Conservation (phyloP, 1,140 invertebrate species). For the Lasioglossum baleicum region DNA sequence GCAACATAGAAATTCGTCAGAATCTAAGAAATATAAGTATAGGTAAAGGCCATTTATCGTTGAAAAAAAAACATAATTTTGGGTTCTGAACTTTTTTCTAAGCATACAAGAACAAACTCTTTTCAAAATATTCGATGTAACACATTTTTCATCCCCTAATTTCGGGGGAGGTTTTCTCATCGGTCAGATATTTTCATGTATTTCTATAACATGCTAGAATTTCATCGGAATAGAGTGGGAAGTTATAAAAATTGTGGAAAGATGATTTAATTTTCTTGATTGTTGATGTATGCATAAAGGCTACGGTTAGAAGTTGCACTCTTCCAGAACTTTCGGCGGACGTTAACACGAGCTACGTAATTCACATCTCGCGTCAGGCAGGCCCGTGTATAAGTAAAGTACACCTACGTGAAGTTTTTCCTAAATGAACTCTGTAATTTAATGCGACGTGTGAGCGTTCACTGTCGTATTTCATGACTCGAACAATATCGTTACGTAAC, state of each 20-base stretch:
- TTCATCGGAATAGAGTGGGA: too few relatives aligned
- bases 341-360: conserved; percentile 28
- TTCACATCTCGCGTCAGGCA: conserved; percentile 12
- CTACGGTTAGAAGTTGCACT: background rate
- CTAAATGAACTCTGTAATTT: conserved; percentile 36
- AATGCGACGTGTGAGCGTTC: conserved; percentile 44
- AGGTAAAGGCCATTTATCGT: too few relatives aligned
- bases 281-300: background rate
- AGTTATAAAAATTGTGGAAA: background rate
- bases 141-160: too few relatives aligned
- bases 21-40: too few relatives aligned
- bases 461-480: conserved; percentile 35
- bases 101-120: too few relatives aligned
- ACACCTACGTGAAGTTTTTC: conserved; percentile 43
- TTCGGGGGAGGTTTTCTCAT: too few relatives aligned
- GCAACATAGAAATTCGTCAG: too few relatives aligned
- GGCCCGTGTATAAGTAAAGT: conserved; percentile 29
- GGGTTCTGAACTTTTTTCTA: too few relatives aligned
- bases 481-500: conserved; percentile 39
- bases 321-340: conserved; percentile 8
- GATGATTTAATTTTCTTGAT: background rate
- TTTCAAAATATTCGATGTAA: too few relatives aligned
- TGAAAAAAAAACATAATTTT: too few relatives aligned
- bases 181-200: too few relatives aligned
- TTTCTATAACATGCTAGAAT: too few relatives aligned